A percentile compares a stretch with the other conserved stretches of the same genome.
phyloP scores from a whole-genome alignment of 1,140 invertebrate species.

The Helicoverpa armigera region DNA sequence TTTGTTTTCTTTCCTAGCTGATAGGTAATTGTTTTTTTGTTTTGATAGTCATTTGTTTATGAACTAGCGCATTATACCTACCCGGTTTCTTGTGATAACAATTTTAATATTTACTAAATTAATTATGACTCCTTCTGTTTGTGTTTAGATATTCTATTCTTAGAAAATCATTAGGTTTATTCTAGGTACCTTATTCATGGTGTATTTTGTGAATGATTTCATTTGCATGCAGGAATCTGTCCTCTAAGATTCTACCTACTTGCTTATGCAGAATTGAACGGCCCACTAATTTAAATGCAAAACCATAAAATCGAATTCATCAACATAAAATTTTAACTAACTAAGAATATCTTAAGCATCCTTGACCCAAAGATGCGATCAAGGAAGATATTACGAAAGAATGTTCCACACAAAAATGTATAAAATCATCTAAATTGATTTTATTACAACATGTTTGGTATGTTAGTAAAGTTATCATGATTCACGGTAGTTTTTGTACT shows the following conservation, averaged over 20 bases:
- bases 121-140: too few species aligned
- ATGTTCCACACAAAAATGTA: slow-evolving; percentile 23
- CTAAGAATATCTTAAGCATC: background rate
- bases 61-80: background rate
- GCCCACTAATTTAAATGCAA: background rate
- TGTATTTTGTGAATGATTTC: background rate
- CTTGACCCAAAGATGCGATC: slow-evolving; percentile 1
- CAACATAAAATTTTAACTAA: slow-evolving; percentile 18
- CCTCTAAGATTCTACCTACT: background rate
- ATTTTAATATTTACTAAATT: background rate
- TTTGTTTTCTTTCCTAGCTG: background rate
- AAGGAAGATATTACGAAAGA: slow-evolving; percentile 10
- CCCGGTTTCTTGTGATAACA: background rate
- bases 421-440: background rate
- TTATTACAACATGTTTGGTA: slow-evolving; percentile 3
- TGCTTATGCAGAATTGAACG: slow-evolving; percentile 8
- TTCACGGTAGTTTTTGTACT: slow-evolving; percentile 8
- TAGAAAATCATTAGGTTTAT: too few species aligned
- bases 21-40: background rate
- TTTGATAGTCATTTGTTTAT: background rate
- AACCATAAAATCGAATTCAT: slow-evolving; percentile 6
- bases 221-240: slow-evolving; percentile 4
- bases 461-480: background rate
- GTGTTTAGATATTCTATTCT: too few species aligned
- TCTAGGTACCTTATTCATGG: too few species aligned